phyloP scores from a whole-genome alignment of 2,797 vertebrate genomes.

The Bryconaethiops microstoma region DNA sequence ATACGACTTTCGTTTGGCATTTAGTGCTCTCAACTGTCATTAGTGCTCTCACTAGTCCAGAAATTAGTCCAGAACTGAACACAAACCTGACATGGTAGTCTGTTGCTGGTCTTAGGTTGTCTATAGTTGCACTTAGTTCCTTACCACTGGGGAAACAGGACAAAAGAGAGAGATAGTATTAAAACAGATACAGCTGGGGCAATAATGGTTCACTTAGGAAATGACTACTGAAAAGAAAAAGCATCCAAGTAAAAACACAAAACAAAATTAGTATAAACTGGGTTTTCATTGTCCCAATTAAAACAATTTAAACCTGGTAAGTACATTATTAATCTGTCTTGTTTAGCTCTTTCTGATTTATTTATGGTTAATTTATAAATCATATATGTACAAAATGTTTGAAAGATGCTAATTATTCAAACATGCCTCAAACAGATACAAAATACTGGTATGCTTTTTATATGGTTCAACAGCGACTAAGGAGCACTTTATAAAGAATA shows the following conservation, averaged over 20 bases:
- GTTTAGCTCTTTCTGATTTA: too few species aligned
- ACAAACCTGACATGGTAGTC: conserved; percentile 92
- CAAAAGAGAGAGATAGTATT: neutral
- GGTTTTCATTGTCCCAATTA: neutral
- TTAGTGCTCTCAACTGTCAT: neutral
- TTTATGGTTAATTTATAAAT: too few species aligned
- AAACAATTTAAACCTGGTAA: neutral
- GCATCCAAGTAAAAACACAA: too few species aligned
- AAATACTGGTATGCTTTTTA: too few species aligned
- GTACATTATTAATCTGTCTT: too few species aligned
- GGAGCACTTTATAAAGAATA: too few species aligned
- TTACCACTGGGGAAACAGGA: conserved; percentile 79
- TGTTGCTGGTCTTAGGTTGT: conserved; percentile 93
- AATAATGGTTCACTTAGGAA: neutral
- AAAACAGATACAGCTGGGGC: neutral
- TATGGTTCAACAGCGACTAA: too few species aligned
- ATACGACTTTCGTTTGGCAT: neutral
- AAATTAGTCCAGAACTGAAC: neutral
- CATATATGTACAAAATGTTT: too few species aligned
- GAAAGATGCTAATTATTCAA: too few species aligned
- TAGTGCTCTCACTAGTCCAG: too few species aligned
- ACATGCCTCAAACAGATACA: too few species aligned
- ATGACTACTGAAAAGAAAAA: neutral
- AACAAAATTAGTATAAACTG: neutral
- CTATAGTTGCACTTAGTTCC: conserved; percentile 88